Evolutionary conservation across 2,113 vertebrate species (phyloP).

Genomic region (Anhinga anhinga): DNA sequence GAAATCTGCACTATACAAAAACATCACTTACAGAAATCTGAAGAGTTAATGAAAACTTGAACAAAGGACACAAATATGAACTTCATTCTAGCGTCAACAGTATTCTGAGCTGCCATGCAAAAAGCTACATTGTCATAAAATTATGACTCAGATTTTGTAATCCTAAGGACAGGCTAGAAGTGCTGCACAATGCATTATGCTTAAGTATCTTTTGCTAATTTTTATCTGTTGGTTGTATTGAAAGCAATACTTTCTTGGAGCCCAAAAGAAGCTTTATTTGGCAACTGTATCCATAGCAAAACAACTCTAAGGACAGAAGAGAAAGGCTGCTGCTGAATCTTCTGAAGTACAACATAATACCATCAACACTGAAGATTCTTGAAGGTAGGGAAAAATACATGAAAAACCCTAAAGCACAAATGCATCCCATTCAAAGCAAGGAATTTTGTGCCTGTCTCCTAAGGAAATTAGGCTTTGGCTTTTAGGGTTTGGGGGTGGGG

Average conservation of each 20-base stretch:
- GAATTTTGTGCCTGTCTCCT: background rate
- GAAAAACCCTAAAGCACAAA: background rate
- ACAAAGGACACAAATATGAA: background rate
- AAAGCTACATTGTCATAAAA: background rate
- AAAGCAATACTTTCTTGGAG: background rate
- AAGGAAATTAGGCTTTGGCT: background rate
- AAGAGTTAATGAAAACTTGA: background rate
- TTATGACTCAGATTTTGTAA: background rate
- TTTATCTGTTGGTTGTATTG: background rate
- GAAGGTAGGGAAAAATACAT: background rate
- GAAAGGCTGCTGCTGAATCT: background rate
- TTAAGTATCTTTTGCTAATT: background rate
- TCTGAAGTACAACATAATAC: background rate
- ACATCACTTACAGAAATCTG: background rate
- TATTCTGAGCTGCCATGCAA: background rate
- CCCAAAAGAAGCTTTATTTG: background rate
- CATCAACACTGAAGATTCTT: background rate
- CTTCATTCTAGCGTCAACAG: background rate
- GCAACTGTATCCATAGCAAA: background rate
- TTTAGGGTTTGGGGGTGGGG: background rate
- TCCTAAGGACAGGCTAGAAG: background rate
- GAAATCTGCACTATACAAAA: constrained; percentile 29
- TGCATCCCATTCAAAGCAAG: background rate
- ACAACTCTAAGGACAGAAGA: background rate
- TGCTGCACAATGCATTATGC: background rate